Percentiles rank a stretch among this genome's conserved stretches.
Conservation (phyloP, 2,888 invertebrate genomes). For the Dermolepida albohirtum region DNA sequence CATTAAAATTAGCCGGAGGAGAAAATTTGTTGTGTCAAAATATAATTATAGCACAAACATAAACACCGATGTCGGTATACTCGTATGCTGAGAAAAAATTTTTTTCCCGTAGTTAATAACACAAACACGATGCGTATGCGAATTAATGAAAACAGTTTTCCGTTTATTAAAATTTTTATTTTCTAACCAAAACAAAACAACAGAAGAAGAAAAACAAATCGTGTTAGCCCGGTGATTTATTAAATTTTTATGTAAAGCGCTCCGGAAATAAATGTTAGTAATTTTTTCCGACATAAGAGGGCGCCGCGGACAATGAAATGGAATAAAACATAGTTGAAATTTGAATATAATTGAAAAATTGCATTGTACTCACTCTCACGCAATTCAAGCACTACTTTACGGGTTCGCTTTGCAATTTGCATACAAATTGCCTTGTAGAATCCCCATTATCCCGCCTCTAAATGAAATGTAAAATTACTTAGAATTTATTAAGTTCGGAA, state of each 20-base stretch:
- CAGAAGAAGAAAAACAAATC: constrained; percentile 2
- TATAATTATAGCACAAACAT: too few species aligned
- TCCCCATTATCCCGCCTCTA: constrained; percentile 37
- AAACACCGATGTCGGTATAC: too few species aligned
- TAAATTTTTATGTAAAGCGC: constrained; percentile 39
- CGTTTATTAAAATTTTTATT: constrained; percentile 30
- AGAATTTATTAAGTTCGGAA: constrained; percentile 39
- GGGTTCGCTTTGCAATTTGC: constrained; percentile 41
- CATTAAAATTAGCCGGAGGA: too few species aligned
- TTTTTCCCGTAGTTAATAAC: neutral
- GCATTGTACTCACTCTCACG: constrained; percentile 25
- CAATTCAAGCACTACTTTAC: constrained; percentile 24
- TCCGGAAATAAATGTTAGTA: constrained; percentile 24
- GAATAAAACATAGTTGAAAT: constrained; percentile 36
- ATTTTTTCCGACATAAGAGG: constrained; percentile 18
- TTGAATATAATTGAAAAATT: constrained; percentile 42
- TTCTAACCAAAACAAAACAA: constrained; percentile 12
- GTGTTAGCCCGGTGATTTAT: constrained; percentile 25
- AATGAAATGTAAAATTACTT: constrained; percentile 42
- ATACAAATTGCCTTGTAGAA: constrained; percentile 45
- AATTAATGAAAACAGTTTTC: constrained; percentile 27
- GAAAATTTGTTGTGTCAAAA: too few species aligned
- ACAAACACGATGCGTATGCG: neutral
- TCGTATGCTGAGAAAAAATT: neutral
- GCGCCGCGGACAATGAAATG: constrained; percentile 18